A percentile compares a stretch with the other conserved stretches of the same genome.
These are phyloP conservation scores for Diplosoma virens DNA, from an alignment of 23 tunicate genomes.

Conservation along the genomic window DNA sequence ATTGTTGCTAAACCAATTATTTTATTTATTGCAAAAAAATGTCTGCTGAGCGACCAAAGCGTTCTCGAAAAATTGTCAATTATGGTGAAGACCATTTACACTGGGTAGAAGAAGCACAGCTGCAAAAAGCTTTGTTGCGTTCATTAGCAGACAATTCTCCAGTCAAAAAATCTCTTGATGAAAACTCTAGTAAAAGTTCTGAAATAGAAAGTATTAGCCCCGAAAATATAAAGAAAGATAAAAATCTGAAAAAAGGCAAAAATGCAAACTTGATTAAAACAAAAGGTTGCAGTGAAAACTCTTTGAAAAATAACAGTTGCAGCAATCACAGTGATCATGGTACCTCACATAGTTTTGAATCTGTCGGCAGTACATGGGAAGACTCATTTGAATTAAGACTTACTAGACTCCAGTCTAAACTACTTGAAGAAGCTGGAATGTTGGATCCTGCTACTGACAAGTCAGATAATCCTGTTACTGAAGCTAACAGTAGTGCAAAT, in stretches of 20 bases:
- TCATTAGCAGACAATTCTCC: slow-evolving; percentile 63
- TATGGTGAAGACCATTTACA: slow-evolving; percentile 87
- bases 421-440: slow-evolving; percentile 54
- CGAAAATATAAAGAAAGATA: not conserved
- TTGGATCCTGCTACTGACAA: slow-evolving; percentile 19
- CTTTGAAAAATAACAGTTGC: no score
- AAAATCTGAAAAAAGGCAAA: no score
- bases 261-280: no score
- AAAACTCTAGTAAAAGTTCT: not conserved
- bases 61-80: slow-evolving; percentile 59
- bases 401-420: slow-evolving; percentile 54
- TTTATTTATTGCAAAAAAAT: not conserved
- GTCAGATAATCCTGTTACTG: not conserved
- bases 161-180: not conserved
- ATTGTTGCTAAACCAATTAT: no score
- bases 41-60: slow-evolving; percentile 57
- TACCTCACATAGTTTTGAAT: no score
- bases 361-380: no score
- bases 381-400: slow-evolving; percentile 32
- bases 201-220: not conserved
- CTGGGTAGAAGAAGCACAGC: slow-evolving; percentile 81
- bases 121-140: slow-evolving; percentile 73
- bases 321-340: no score
- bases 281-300: no score
- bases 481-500: not conserved